A percentile compares a stretch with the other conserved stretches of the same genome.
Conservation (phyloP, 1,140 invertebrate genomes). For the Pachyrhynchus sulphureomaculatus region DNA sequence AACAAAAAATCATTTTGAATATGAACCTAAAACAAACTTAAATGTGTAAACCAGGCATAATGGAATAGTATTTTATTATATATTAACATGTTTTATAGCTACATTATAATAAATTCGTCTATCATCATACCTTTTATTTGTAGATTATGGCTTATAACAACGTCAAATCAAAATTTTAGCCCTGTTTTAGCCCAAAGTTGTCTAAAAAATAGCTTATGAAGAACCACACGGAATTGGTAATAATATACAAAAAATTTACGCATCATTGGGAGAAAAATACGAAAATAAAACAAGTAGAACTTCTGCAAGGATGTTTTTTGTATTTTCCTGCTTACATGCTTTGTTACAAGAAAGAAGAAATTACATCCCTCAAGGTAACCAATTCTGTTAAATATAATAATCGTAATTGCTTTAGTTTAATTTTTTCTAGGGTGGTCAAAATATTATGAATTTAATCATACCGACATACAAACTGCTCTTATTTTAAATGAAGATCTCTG, state of each 20-base stretch:
- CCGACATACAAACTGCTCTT: conserved; percentile 77
- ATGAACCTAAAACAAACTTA: too few relatives aligned
- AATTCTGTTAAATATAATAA: neutral
- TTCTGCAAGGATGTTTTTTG: conserved; percentile 62
- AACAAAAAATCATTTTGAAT: too few relatives aligned
- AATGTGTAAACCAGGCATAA: too few relatives aligned
- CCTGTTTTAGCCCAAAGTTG: conserved; percentile 51
- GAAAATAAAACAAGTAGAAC: conserved; percentile 41
- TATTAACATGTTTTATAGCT: too few relatives aligned
- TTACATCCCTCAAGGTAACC: conserved; percentile 71
- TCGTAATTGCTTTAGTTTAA: neutral
- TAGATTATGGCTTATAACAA: conserved; percentile 75
- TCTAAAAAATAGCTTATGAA: conserved; percentile 85
- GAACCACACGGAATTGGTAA: conserved; percentile 66
- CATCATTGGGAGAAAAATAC: conserved; percentile 47
- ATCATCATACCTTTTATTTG: too few relatives aligned
- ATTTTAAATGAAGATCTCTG: conserved; percentile 69
- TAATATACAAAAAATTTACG: conserved; percentile 57
- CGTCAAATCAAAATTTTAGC: conserved; percentile 68
- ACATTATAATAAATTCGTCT: too few relatives aligned
- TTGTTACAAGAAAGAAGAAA: conserved; percentile 84
- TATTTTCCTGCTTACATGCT: conserved; percentile 81
- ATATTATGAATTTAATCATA: conserved; percentile 87
- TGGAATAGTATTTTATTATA: too few relatives aligned
- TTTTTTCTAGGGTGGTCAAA: conserved; percentile 72